Evolutionary conservation across 2,113 vertebrate genomes (phyloP).

Genomic region (Stegastes partitus): DNA sequence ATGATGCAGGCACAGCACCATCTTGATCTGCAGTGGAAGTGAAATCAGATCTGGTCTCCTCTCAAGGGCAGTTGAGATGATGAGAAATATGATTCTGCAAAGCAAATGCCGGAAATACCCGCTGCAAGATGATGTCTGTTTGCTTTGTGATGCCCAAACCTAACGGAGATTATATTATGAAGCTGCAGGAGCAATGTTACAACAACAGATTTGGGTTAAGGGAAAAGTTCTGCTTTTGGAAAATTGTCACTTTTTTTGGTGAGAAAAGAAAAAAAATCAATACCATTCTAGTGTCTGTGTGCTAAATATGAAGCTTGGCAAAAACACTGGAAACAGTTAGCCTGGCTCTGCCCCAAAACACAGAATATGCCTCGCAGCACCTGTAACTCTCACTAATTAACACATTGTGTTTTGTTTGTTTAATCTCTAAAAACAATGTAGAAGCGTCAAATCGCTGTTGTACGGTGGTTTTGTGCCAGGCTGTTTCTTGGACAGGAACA

Average conservation of each 20-base stretch:
- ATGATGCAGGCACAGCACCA: neutral
- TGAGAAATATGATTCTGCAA: neutral
- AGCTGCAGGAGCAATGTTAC: neutral
- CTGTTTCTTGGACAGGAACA: neutral
- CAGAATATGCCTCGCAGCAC: neutral
- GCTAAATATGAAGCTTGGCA: neutral
- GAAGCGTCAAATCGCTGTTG: neutral
- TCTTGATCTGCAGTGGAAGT: conserved; percentile 9
- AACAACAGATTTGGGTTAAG: neutral
- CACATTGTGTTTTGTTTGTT: neutral
- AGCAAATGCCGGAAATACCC: neutral
- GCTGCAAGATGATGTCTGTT: neutral
- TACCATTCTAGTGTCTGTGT: no score
- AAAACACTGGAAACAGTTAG: neutral
- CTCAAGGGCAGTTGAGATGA: neutral
- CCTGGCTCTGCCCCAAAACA: neutral
- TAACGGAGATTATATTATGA: neutral
- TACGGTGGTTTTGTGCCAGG: neutral
- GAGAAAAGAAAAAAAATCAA: no score
- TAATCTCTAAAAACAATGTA: neutral
- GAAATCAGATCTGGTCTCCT: conserved; percentile 7
- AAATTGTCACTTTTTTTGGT: no score
- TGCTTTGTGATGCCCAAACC: neutral
- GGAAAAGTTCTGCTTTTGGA: no score
- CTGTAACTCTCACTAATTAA: conserved; percentile 4